Evolutionary conservation across 1,140 invertebrate species (phyloP), one percentile per base, ranked within the genome.

Genomic region (Pachyrhynchus sulphureomaculatus): DNA sequence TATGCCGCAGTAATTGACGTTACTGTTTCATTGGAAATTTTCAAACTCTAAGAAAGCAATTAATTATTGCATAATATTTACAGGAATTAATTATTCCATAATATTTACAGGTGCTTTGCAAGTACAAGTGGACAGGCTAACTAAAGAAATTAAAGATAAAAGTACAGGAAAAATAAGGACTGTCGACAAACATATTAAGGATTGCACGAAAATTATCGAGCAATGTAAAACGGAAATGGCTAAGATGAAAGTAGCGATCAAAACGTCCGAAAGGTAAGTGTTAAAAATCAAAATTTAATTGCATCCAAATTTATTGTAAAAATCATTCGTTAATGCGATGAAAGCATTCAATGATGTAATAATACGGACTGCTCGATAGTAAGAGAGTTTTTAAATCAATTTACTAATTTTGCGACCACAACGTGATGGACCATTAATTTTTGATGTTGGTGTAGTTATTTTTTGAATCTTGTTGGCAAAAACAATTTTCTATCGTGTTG

Each of bases 231-330:
- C 78, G 0, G 85, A 90, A 71, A 86, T 94, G 3, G 89, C 87
- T 0, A 88, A 88, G 62, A 73, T 92, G 2, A 87, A 85, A 51
- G 91, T 95, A 2, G 90, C 85, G 2, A 86, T 93, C n/a, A 94
- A 90, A 71, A 90, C 91, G 9, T 84, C 90, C 0, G 82, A 89
- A 69, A 86, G 88, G 87, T 88, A 24, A 26, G 21, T 5, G 4
- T 39, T 39, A 39, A 13, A 4, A 13, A 39, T 8, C 4, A 8
- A 21, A 36, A 26, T 3, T 52, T 36, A 13, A 5, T 52, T 37
- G 18, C 4, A 2, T 5, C 32, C 32, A 18, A 17, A 17, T 33
- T 34, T 51, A 13, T 51, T 34, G 9, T 33, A 18, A 10, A 2
- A 33, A n/a, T 9, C 13, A 13, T 10, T 52, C 8, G 8, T n/a